Percentiles rank a stretch among this genome's conserved stretches.
phyloP scores from a whole-genome alignment of 35 echinoderm and acorn worm genomes.

The Nesometra sesokonis region DNA sequence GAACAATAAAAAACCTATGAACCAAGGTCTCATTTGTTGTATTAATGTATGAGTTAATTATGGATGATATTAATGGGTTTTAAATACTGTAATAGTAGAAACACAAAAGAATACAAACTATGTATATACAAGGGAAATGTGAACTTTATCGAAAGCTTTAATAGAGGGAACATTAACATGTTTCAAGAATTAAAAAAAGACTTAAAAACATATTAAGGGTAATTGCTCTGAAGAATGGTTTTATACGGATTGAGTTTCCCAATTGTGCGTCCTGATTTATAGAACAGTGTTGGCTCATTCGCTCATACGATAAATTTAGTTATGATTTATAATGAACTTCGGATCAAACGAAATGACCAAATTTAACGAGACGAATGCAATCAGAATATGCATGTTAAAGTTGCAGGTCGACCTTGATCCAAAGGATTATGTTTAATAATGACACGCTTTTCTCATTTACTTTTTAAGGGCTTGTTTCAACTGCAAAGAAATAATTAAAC shows the following conservation, averaged over 20 bases:
- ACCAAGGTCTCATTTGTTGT: neutral
- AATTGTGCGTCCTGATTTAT: neutral
- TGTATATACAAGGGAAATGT: neutral
- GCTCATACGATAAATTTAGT: neutral
- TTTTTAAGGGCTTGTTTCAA: too few species aligned
- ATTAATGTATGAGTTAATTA: neutral
- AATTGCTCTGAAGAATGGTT: neutral
- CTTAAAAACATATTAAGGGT: neutral
- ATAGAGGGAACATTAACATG: neutral
- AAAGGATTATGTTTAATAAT: neutral
- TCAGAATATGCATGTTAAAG: neutral
- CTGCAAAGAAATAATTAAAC: too few species aligned
- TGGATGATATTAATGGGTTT: neutral
- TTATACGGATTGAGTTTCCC: neutral
- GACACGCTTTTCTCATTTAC: neutral
- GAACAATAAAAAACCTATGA: neutral
- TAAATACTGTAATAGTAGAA: neutral
- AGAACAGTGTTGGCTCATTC: neutral
- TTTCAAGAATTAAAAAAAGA: neutral
- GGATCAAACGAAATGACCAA: neutral
- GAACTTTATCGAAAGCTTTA: neutral
- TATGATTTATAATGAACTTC: neutral
- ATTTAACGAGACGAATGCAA: neutral
- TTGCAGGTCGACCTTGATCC: neutral
- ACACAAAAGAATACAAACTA: neutral